phyloP scores from a whole-genome alignment of 2,888 invertebrate genomes.

The Catonia carolina region DNA sequence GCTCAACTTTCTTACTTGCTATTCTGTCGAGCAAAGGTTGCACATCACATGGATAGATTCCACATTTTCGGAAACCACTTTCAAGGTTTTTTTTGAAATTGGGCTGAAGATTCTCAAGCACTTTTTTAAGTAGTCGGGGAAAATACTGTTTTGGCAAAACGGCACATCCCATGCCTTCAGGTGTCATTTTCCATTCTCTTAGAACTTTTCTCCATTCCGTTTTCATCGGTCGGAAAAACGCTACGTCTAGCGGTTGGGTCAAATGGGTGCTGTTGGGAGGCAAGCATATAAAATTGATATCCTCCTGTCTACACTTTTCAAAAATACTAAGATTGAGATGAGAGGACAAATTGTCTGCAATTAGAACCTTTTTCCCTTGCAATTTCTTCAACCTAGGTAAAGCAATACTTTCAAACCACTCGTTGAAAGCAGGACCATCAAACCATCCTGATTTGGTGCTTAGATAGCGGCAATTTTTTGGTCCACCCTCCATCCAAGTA shows the following conservation, averaged over 20 bases:
- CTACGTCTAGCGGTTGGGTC: slow-evolving; percentile 33
- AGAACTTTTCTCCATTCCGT: slow-evolving; percentile 29
- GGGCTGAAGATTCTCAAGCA: too few relatives aligned
- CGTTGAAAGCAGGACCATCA: slow-evolving; percentile 37
- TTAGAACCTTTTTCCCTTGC: slow-evolving; percentile 22
- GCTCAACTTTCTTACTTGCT: neutral
- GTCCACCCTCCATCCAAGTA: slow-evolving; percentile 41
- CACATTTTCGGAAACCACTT: slow-evolving; percentile 13
- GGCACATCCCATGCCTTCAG: too few relatives aligned
- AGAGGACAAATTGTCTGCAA: slow-evolving; percentile 37
- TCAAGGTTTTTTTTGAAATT: neutral
- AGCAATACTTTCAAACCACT: slow-evolving; percentile 34
- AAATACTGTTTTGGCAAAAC: too few relatives aligned
- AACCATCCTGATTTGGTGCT: slow-evolving; percentile 40
- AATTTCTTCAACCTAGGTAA: neutral
- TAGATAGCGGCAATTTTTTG: slow-evolving; percentile 38
- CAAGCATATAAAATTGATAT: slow-evolving; percentile 35
- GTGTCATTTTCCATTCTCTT: slow-evolving; percentile 22
- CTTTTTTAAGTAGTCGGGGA: too few relatives aligned
- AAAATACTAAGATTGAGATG: slow-evolving; percentile 34
- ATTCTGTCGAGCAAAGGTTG: neutral
- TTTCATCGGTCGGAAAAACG: slow-evolving; percentile 28
- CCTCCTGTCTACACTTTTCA: slow-evolving; percentile 33
- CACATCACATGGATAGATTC: slow-evolving; percentile 5
- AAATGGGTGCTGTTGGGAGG: slow-evolving; percentile 20